Evolutionary conservation across 1,140 invertebrate species (phyloP).

Genomic region (Halesus radiatus): DNA sequence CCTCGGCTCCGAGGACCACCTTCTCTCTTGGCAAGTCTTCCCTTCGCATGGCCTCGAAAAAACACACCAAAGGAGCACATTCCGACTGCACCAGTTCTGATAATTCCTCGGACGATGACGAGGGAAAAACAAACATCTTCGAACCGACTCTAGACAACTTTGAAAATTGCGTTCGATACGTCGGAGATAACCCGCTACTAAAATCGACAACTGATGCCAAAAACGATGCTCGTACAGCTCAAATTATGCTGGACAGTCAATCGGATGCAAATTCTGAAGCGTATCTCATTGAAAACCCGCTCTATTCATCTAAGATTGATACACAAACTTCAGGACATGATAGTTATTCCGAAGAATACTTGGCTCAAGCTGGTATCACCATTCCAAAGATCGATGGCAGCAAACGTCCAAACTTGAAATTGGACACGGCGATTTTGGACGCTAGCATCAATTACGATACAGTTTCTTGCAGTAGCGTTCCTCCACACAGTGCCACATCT

Average conservation of each 20-base stretch:
- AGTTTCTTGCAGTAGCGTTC: neutral
- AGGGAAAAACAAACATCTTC: constrained; percentile 68
- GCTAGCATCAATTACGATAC: no score
- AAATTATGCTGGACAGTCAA: constrained; percentile 48
- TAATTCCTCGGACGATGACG: constrained; percentile 66
- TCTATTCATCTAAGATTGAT: constrained; percentile 69
- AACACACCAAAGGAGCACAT: constrained; percentile 65
- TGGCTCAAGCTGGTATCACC: constrained; percentile 23
- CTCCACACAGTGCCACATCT: neutral
- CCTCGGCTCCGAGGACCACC: constrained; percentile 61
- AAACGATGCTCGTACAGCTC: neutral
- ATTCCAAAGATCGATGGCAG: neutral
- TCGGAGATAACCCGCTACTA: constrained; percentile 61
- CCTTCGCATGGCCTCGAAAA: constrained; percentile 60
- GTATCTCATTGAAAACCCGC: constrained; percentile 65
- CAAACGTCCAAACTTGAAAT: neutral
- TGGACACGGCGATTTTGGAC: constrained; percentile 21
- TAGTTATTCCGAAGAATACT: constrained; percentile 40
- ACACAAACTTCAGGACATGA: constrained; percentile 52
- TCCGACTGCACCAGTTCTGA: constrained; percentile 69
- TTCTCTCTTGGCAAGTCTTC: constrained; percentile 67
- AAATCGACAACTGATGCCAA: constrained; percentile 57
- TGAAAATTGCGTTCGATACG: constrained; percentile 68
- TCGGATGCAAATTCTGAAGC: constrained; percentile 59
- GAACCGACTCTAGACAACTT: constrained; percentile 69